Percentiles rank a stretch among this genome's conserved stretches.
Conservation (phyloP, 1,140 invertebrate species). For the Capitella teleta region DNA sequence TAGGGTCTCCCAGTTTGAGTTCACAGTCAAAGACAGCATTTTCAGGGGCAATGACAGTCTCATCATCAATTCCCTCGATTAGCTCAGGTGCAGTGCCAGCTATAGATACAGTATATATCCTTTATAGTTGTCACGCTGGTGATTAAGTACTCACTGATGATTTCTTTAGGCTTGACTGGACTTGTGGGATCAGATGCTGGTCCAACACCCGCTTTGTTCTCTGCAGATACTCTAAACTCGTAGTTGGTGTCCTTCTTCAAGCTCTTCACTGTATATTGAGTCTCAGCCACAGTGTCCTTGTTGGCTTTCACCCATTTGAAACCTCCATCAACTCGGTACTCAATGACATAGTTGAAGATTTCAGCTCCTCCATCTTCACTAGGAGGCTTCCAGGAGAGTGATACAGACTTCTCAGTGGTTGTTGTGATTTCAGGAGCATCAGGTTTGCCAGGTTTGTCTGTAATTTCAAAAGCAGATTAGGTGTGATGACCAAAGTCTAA, state of each 20-base stretch:
- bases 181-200: conserved; percentile 84
- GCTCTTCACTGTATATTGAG: conserved; percentile 42
- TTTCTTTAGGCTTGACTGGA: conserved; percentile 62
- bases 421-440: conserved; percentile 5
- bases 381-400: conserved; percentile 83
- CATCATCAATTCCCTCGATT: conserved; percentile 7
- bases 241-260: conserved; percentile 88
- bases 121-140: background rate
- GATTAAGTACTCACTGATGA: conserved; percentile 28
- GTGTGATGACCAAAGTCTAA: background rate
- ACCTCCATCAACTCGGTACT: conserved; percentile 78
- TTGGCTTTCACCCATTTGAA: conserved; percentile 30
- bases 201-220: conserved; percentile 89
- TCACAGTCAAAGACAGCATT: conserved; percentile 7
- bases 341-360: conserved; percentile 89
- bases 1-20: conserved; percentile 10
- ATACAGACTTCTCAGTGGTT: conserved; percentile 51
- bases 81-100: conserved; percentile 14
- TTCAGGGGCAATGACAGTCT: conserved; percentile 10
- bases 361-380: conserved; percentile 74
- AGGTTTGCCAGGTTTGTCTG: conserved; percentile 12
- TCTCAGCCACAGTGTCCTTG: conserved; percentile 56
- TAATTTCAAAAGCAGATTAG: background rate
- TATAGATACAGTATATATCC: background rate
- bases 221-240: conserved; percentile 89